Conservation (phyloP, 2,888 invertebrate species). For the Nomada ruficornis region DNA sequence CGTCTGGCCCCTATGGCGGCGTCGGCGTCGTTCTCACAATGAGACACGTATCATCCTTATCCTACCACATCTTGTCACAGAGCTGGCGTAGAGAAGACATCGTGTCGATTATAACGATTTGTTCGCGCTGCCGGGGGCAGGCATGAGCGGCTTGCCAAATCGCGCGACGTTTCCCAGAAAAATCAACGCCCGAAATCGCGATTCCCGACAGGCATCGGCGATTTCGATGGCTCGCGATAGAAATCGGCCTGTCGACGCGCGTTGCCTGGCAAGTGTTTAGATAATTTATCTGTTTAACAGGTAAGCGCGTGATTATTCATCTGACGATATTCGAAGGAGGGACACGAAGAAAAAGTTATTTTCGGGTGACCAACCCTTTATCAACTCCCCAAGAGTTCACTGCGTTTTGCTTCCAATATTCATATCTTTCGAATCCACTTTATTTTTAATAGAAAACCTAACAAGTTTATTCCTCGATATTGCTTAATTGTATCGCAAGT, state of each 20-base stretch:
- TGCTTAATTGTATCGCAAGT: too few species aligned
- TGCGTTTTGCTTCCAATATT: too few species aligned
- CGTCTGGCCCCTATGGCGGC: conserved; percentile 35
- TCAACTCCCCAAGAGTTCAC: too few species aligned
- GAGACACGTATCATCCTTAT: conserved; percentile 82
- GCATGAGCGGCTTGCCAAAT: conserved; percentile 64
- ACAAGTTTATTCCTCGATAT: too few species aligned
- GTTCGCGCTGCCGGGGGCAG: conserved; percentile 68
- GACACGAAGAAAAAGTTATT: too few species aligned
- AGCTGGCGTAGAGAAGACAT: conserved; percentile 77
- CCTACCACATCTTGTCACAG: conserved; percentile 85
- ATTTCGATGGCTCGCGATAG: conserved; percentile 30
- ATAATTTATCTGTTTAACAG: neutral
- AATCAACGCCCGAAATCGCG: conserved; percentile 25
- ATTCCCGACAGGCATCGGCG: conserved; percentile 35
- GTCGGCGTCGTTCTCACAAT: conserved; percentile 68
- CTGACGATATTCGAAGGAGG: too few species aligned
- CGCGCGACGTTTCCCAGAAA: conserved; percentile 36
- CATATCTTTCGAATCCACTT: too few species aligned
- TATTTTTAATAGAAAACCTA: too few species aligned
- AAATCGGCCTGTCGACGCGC: conserved; percentile 17
- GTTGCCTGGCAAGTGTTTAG: neutral
- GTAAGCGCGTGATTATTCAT: too few species aligned
- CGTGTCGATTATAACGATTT: conserved; percentile 78
- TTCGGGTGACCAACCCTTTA: too few species aligned